A percentile compares a stretch with the other conserved stretches of the same genome.
Conservation (phyloP, 2,888 invertebrate genomes). For the Heliconius aoede region DNA sequence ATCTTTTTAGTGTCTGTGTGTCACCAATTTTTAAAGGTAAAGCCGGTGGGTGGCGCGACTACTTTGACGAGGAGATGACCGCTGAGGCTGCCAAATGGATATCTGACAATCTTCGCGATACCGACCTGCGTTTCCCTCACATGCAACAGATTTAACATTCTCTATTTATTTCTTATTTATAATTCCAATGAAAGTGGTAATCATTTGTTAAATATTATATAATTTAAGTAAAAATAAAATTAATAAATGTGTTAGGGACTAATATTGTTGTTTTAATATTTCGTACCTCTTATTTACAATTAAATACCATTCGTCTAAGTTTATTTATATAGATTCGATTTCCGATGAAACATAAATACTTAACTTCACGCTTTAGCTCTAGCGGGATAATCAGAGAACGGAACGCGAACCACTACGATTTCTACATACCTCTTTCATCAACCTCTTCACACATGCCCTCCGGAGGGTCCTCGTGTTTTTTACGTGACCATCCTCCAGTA, state of each 20-base stretch:
- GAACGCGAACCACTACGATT: too few relatives aligned
- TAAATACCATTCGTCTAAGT: background rate
- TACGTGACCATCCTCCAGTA: too few relatives aligned
- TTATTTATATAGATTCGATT: background rate
- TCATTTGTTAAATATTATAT: background rate
- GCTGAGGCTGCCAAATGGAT: conserved; percentile 88
- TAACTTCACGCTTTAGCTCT: too few relatives aligned
- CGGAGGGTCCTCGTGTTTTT: too few relatives aligned
- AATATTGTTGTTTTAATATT: background rate
- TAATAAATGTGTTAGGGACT: background rate
- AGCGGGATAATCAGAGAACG: too few relatives aligned
- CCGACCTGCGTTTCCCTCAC: conserved; percentile 84
- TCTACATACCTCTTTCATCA: too few relatives aligned
- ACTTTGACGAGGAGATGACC: conserved; percentile 87
- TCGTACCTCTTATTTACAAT: background rate
- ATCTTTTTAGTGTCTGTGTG: too few relatives aligned
- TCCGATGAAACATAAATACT: too few relatives aligned
- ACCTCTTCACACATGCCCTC: too few relatives aligned
- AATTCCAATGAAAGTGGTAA: background rate
- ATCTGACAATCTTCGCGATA: conserved; percentile 83
- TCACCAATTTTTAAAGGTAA: conserved; percentile 72
- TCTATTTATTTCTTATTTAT: background rate
- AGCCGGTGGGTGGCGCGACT: conserved; percentile 87
- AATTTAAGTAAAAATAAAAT: background rate
- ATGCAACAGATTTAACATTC: conserved; percentile 32